These are phyloP conservation scores for Nematolebias whitei DNA, from an alignment of 2,113 vertebrate species.

Conservation along the genomic window DNA sequence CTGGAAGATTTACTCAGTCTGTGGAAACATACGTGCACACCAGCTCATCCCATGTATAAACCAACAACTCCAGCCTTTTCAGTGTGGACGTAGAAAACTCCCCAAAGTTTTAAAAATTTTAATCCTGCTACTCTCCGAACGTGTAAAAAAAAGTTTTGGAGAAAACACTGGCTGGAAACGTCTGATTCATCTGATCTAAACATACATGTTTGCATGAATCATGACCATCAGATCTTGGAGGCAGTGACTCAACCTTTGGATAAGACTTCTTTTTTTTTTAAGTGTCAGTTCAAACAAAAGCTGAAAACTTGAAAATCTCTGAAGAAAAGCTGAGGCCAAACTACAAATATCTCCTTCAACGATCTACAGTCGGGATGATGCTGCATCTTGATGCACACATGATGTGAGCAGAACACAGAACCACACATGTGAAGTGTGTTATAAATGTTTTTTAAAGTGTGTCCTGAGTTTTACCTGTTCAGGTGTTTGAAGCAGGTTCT, in stretches of 20 bases:
- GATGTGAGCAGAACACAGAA: neutral
- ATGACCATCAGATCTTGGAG: slow-evolving; percentile 40
- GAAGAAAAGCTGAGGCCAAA: neutral
- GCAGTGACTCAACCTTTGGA: slow-evolving; percentile 17
- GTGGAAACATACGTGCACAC: neutral
- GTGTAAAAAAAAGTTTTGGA: no score
- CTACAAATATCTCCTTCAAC: neutral
- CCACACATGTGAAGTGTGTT: neutral
- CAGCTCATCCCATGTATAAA: neutral
- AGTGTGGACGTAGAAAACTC: no score
- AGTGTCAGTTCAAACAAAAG: neutral
- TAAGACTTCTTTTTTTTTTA: neutral
- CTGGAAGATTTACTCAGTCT: neutral
- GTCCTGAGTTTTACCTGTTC: slow-evolving; percentile 62
- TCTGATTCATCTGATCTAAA: slow-evolving; percentile 9
- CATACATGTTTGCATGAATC: slow-evolving; percentile 30
- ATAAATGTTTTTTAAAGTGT: neutral
- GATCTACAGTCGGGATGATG: neutral
- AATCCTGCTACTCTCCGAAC: no score
- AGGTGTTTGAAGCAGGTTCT: slow-evolving; percentile 67
- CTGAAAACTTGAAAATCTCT: neutral
- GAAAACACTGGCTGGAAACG: neutral
- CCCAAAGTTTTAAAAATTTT: no score
- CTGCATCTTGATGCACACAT: neutral
- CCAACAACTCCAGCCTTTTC: neutral